A percentile compares a stretch with the other conserved stretches of the same genome.
Conservation (phyloP, 2,888 invertebrate species). For the Fragum sueziense region DNA sequence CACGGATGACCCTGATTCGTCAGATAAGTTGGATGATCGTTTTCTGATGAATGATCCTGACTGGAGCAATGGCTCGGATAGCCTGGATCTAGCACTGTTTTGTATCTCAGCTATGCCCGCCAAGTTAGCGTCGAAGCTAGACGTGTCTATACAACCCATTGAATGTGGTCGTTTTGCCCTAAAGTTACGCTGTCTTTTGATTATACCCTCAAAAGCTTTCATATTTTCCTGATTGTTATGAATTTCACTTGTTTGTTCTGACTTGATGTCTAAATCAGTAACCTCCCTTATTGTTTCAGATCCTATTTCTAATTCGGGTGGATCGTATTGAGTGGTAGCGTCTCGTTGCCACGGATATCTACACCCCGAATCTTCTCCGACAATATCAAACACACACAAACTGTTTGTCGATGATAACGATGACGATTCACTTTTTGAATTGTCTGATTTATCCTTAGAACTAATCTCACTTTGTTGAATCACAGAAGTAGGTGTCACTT, state of each 20-base stretch:
- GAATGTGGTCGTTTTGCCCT: conserved; percentile 56
- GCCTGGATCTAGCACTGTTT: background rate
- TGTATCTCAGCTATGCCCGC: conserved; percentile 56
- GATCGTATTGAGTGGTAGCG: conserved; percentile 72
- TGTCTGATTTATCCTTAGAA: background rate
- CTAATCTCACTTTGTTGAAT: background rate
- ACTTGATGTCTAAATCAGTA: background rate
- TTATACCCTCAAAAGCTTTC: background rate
- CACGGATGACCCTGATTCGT: conserved; percentile 68
- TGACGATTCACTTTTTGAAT: background rate
- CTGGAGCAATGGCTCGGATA: conserved; percentile 57
- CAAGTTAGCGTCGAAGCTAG: conserved; percentile 58
- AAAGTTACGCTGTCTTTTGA: conserved; percentile 30
- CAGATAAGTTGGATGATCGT: conserved; percentile 56
- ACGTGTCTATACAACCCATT: conserved; percentile 57
- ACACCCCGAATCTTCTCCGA: conserved; percentile 74
- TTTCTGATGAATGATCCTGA: conserved; percentile 40
- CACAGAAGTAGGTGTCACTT: background rate
- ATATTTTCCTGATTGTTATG: background rate
- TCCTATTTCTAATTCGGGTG: background rate
- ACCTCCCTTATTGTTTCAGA: too few relatives aligned
- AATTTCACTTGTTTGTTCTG: background rate
- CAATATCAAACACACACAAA: conserved; percentile 69
- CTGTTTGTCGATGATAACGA: background rate
- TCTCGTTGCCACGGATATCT: conserved; percentile 78